Conservation (phyloP, 2,113 vertebrate species). For the Melospiza georgiana region DNA sequence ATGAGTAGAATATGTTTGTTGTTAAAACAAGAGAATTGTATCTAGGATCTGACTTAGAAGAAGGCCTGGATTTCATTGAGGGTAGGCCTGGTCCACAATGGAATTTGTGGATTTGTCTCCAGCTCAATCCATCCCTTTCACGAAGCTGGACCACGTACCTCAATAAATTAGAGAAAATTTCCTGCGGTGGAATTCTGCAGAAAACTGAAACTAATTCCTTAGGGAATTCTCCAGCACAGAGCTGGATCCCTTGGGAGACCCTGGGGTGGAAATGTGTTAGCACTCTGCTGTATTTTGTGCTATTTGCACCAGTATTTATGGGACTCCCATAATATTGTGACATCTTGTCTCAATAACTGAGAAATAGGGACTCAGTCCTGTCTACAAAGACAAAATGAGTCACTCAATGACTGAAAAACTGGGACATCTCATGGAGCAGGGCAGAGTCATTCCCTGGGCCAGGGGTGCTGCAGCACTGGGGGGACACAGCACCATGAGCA, state of each 20-base stretch:
- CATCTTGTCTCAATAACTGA: neutral
- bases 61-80: neutral
- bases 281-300: neutral
- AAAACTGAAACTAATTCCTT: neutral
- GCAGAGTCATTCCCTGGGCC: neutral
- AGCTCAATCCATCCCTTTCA: neutral
- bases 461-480: neutral
- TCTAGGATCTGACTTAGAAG: neutral
- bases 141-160: neutral
- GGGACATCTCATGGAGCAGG: neutral
- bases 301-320: neutral
- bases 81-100: neutral
- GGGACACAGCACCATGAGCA: neutral
- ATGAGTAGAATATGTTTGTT: neutral
- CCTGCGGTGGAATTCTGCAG: neutral
- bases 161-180: neutral
- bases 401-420: neutral
- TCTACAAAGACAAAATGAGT: conserved; percentile 16
- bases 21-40: neutral
- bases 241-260: neutral
- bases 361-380: neutral
- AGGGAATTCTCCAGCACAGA: neutral
- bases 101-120: neutral
- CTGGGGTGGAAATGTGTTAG: neutral
- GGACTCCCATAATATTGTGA: neutral